Evolutionary conservation across 2,888 invertebrate species (phyloP), one percentile per base, ranked within the genome.

Genomic region (Zygothrica quintamaculata): DNA sequence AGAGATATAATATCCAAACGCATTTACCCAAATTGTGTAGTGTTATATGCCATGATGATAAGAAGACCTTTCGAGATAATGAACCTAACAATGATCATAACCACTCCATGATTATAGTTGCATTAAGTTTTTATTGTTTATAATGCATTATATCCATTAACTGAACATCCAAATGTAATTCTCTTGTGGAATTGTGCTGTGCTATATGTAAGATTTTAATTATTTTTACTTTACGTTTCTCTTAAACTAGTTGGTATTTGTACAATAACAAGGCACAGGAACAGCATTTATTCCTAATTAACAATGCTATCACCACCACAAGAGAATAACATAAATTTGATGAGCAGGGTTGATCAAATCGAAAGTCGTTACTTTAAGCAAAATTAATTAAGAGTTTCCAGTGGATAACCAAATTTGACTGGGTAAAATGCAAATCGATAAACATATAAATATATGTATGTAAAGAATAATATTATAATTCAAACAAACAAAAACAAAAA

Each of bases 61-160:
- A 46, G 16, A 60, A 51, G 18, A 60, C 47, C 59, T 31, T 57
- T 66, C 60, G 59, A 56, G 6, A 51, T 57, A 33, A 56, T 40
- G 16, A 53, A 5, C n/a, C 37, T 18, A 36, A 13, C 25, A n/a
- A 34, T 42, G 69, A 64, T 68, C 53, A 9, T 4, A 40, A 15
- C 22, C 48, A 29, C n/a, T 7, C 43, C 52, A 22, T 12, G 13
- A 29, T 40, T 25, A 31, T 13, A 53, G 73, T 48, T 66, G 78
- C 77, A 84, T 88, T 87, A 74, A 55, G 74, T 86, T 88, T 87
- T 88, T 68, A 80, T 87, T 89, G 87, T 88, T 89, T 89, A 65
- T 85, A 84, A 85, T 88, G 78, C 73, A 61, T 48, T 43, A 60
- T 39, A 26, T 37, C 69, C 47, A 47, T 74, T 51, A 56, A 58